Evolutionary conservation across 2,888 invertebrate genomes (phyloP), one percentile per base, ranked within the genome.

Genomic region (Laspeyria flexula): DNA sequence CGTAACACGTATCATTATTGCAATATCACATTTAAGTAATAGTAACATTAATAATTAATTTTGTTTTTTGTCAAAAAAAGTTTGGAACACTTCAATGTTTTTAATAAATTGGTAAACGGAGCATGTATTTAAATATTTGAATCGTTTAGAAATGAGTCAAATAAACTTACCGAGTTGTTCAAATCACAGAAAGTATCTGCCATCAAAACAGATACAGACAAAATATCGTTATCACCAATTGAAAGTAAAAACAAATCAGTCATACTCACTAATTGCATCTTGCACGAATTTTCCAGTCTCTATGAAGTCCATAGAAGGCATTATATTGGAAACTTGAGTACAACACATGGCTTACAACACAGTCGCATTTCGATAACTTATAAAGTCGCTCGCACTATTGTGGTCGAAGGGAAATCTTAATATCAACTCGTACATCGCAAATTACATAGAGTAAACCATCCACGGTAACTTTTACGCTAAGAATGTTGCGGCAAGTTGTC

Each of bases 391-490:
- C 83, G 87, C 86, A 85, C 86, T 42, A 42, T 72, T 55, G 72
- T 77, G 61, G 77, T 85, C 80, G 81, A 73, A 77, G 75, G 80
- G 69, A 77, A 81, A 81, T 83, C 71, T 78, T 65, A 64, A 60
- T 77, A 79, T 83, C 83, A 85, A 89, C 85, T 88, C 74, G 73
- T 81, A 81, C 89, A 82, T 88, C 88, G 89, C 91, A 91, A 83
- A 91, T 91, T 90, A 78, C 90, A 85, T 88, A 90, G 90, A 92
- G 91, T 90, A 90, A 89, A 91, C 92, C 92, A 86, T 88, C 79
- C 90, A 83, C 90, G 85, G 70, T 91, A 90, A 91, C 91, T 92
- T 91, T 92, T 92, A 91, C 92, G 81, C 86, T 90, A 91, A 88
- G 92, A 92, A 92, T 92, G 92, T 90, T 91, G 90, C 91, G 90